Base-by-base conservation (phyloP, 2,113 vertebrate species). In the Arvicanthis niloticus region DNA sequence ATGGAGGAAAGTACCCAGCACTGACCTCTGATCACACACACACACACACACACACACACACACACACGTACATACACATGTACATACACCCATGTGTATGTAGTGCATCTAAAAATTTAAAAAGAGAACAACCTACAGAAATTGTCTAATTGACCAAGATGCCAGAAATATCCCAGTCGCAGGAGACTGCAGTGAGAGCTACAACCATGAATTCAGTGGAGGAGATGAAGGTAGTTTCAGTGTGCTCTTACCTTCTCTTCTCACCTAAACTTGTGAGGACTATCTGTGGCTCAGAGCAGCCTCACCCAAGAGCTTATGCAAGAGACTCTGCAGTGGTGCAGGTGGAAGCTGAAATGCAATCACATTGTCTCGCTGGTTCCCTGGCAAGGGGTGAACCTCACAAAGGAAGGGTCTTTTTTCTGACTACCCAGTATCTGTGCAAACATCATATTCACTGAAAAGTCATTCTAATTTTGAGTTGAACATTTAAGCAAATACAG, bases 121-220 rank as follows among this genome's bases (percentile, higher is more conserved):
- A 60, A 60, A 26, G 37, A 40, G 82, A 34, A 19, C 29, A 22
- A 37, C 26, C 65, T 62, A 19, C 6, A 86, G 16, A 56, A 89
- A 65, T 1, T 37, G 26, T 29, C 67, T 21, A 37, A 31, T 22
- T 81, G 24, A n/a, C 10, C 6, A 48, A 17, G 34, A 40, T 24
- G 15, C 40, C 12, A 15, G 2, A 84, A 91, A 37, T 13, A 7
- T 26, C n/a, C 48, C 51, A 42, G 34, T 78, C 45, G 21, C 0
- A 8, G 62, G 13, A 42, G 5, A 37, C 0, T 0, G 4, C 7
- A 22, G 4, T 21, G 2, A 90, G 15, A 70, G 16, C 58, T 3
- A 0, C 3, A 24, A 7, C 60, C n/a, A 81, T 8, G 24, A 65
- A 58, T 22, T 2, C 2, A 34, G n/a, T 0, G 17, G 56, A 16